These are phyloP conservation scores for Jaculus jaculus DNA, from an alignment of 2,113 vertebrate species.

Conservation along the genomic window DNA sequence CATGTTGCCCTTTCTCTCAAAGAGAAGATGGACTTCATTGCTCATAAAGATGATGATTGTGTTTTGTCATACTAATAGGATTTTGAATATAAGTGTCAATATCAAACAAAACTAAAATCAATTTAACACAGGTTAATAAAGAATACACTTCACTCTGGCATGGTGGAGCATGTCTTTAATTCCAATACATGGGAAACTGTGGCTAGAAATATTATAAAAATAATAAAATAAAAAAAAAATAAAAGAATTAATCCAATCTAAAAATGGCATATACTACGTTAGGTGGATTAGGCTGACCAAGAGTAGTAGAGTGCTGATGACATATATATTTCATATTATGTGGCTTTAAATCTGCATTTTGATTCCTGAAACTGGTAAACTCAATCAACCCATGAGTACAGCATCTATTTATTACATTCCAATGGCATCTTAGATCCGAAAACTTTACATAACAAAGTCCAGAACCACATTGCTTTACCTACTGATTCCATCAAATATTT, in stretches of 20 bases:
- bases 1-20: too few species aligned
- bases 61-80: not conserved
- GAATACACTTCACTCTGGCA: too few species aligned
- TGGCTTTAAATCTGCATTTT: not conserved
- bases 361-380: not conserved
- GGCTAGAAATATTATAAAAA: not conserved
- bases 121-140: not conserved
- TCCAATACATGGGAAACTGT: too few species aligned
- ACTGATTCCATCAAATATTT: not conserved
- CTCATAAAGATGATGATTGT: too few species aligned
- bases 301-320: not conserved
- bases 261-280: too few species aligned
- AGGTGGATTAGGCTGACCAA: not conserved
- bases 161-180: too few species aligned
- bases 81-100: not conserved
- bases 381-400: not conserved
- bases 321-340: not conserved
- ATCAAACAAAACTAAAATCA: not conserved
- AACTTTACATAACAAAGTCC: too few species aligned
- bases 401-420: too few species aligned
- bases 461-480: not conserved
- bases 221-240: not conserved
- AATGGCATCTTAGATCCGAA: not conserved
- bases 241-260: too few species aligned
- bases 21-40: too few species aligned